Base-by-base conservation (phyloP, 2,113 vertebrate genomes). In the Accipiter cooperii region DNA sequence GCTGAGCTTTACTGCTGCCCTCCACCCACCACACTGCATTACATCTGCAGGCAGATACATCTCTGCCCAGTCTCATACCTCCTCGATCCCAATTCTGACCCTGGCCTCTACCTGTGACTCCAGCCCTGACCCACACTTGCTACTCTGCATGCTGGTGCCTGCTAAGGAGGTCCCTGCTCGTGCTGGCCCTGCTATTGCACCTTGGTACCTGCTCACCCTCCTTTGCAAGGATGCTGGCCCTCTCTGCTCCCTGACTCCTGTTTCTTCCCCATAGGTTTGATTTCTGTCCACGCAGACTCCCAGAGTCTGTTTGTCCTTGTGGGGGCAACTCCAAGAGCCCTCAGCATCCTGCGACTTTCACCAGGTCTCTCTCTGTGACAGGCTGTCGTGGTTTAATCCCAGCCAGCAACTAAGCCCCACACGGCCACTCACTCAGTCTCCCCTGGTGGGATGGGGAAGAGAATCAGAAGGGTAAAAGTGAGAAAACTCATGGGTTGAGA, bases 81-180 rank as follows among this genome's bases (percentile, higher is more conserved):
- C 14, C 42, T 60, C 3, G 2, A 8, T 52, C 17, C 49, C 2
- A 2, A 2, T 58, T 77, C 51, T 87, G 38, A n/a, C 69, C 25
- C 26, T 57, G 47, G 40, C 15, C 10, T 40, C 51, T 36, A 15
- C 17, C 11, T 46, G 24, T 69, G 42, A 34, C 29, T 28, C 33
- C 42, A 70, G 3, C 15, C 12, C 18, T 58, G 36, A 52, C 36
- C 24, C 33, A 70, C 20, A 12, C 55, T 40, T 86, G 25, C 70
- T 1, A 0, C 19, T 71, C 13, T 65, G 29, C 21, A 42, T 90
- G 17, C 57, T 3, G 2, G n/a, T 1, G 0, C 36, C 63, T 20
- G 12, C 34, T 79, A 42, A 26, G 0, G 1, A 25, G 21, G 52
- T 61, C n/a, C 16, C 46, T 76, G 63, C 31, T 57, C 0, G 0